Base-by-base conservation (phyloP, 2,113 vertebrate species). In the Lynx canadensis region DNA sequence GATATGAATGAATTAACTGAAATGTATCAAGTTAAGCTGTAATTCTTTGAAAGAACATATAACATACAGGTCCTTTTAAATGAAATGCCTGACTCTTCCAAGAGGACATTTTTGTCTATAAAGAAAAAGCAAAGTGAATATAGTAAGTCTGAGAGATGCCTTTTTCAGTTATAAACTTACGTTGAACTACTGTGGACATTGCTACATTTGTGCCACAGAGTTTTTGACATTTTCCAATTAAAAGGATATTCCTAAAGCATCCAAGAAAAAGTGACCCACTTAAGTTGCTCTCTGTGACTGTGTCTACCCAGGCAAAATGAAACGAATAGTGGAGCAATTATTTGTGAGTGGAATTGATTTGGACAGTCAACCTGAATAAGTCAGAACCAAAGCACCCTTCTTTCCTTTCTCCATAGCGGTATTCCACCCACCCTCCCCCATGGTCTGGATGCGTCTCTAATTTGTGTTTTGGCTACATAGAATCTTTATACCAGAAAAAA, bases 171-270 rank as follows among this genome's bases (percentile, higher is more conserved):
- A 23, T 84, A 81, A 96, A 96, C 4, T 84, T 89, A 18, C 2
- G 80, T 13, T 81, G 65, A 90, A 52, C 45, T n/a, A 73, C 29
- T 45, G 2, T 25, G 38, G 41, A 0, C 66, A 4, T 89, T 1
- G 13, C 52, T 79, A 10, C 11, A n/a, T 63, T 21, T 69, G 74
- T 82, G 60, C 16, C 84, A 90, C 94, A 95, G 5, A 29, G 33
- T 66, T 93, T 89, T 84, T 48, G 48, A 94, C 63, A 15, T 88
- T 96, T 97, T 96, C 52, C 52, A 65, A 27, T 80, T 48, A n/a
- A 84, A 96, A 84, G 45, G 36, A 66, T 38, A 76, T 90, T 93
- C 71, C 89, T 93, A 63, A 94, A 97, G 85, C 31, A 68, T 9
- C 33, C 48, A 45, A 57, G 74, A 66, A 74, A 69, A 94, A 66